Evolutionary conservation across 1,140 invertebrate species (phyloP).

Genomic region (Lanistes nyassanus): DNA sequence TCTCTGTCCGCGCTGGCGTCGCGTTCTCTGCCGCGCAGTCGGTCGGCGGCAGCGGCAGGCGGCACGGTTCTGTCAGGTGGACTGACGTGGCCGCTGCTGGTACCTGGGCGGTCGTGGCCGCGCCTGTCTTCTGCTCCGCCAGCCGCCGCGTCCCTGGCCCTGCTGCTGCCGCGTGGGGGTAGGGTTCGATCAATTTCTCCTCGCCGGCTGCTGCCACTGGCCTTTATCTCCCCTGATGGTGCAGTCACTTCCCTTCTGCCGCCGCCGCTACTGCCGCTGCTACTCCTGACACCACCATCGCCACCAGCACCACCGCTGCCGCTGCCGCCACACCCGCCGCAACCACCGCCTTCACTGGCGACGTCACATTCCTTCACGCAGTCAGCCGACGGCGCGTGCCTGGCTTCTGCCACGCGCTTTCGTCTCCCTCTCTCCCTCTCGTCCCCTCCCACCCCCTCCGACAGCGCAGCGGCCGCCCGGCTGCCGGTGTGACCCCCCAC

Average conservation of each 20-base stretch:
- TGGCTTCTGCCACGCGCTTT: too few relatives aligned
- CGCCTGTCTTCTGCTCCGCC: not conserved
- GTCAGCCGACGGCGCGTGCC: not conserved
- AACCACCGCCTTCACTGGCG: not conserved
- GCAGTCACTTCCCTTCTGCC: not conserved
- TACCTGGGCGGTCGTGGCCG: constrained; percentile 11
- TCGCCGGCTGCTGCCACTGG: not conserved
- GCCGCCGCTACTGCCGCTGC: not conserved
- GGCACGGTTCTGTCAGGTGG: not conserved
- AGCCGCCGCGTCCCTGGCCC: not conserved
- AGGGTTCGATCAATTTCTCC: constrained; percentile 1
- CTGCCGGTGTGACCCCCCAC: constrained; percentile 7
- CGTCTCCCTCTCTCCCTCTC: not conserved
- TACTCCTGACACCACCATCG: too few relatives aligned
- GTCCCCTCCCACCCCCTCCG: not conserved
- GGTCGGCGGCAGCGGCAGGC: not conserved
- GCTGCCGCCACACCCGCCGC: not conserved
- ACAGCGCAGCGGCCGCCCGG: not conserved
- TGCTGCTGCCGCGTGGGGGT: not conserved
- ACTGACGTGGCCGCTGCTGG: not conserved
- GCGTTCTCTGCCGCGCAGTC: not conserved
- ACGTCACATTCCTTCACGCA: not conserved
- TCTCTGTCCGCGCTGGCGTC: constrained; percentile 9
- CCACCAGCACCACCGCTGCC: not conserved
- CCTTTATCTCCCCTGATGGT: not conserved